A percentile compares a stretch with the other conserved stretches of the same genome.
Conservation (phyloP, 1,140 invertebrate genomes). For the Littorina saxatilis region DNA sequence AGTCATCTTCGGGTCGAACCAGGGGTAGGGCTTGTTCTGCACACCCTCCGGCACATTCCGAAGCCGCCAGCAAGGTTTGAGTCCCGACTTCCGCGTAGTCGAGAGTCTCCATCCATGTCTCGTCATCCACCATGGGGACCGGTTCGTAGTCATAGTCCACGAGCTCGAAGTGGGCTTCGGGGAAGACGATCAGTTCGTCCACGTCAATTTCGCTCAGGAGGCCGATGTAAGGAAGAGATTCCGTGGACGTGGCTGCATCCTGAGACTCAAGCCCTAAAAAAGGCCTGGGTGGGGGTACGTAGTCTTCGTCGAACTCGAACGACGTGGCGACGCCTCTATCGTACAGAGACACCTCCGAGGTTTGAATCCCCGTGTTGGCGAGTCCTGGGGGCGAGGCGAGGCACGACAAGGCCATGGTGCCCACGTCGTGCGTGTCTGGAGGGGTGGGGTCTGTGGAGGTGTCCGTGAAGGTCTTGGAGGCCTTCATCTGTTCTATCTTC, state of each 20-base stretch:
- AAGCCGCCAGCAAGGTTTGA: slow-evolving; percentile 51
- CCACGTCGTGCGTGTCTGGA: slow-evolving; percentile 54
- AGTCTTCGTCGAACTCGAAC: slow-evolving; percentile 48
- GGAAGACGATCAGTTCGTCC: slow-evolving; percentile 68
- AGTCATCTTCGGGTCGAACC: not conserved
- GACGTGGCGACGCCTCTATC: slow-evolving; percentile 66
- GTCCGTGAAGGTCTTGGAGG: slow-evolving; percentile 33
- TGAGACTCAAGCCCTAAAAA: slow-evolving; percentile 45
- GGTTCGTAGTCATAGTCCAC: slow-evolving; percentile 49
- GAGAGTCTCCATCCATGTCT: slow-evolving; percentile 53
- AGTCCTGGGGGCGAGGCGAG: slow-evolving; percentile 40
- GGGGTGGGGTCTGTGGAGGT: slow-evolving; percentile 48
- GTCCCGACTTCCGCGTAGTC: slow-evolving; percentile 57
- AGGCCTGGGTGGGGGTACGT: slow-evolving; percentile 22
- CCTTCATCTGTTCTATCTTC: not conserved
- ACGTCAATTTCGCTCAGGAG: slow-evolving; percentile 70
- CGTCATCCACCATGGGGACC: slow-evolving; percentile 64
- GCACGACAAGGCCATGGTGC: slow-evolving; percentile 66
- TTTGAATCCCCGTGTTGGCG: slow-evolving; percentile 56
- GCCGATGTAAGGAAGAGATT: slow-evolving; percentile 70
- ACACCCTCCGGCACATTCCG: no score
- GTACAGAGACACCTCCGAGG: slow-evolving; percentile 47
- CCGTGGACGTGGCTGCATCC: slow-evolving; percentile 69
- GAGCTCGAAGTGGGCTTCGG: slow-evolving; percentile 63
- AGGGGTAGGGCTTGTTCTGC: not conserved